Percentiles rank a stretch among this genome's conserved stretches.
phyloP scores from a whole-genome alignment of 2,888 invertebrate species.

The Parnassius orleans region DNA sequence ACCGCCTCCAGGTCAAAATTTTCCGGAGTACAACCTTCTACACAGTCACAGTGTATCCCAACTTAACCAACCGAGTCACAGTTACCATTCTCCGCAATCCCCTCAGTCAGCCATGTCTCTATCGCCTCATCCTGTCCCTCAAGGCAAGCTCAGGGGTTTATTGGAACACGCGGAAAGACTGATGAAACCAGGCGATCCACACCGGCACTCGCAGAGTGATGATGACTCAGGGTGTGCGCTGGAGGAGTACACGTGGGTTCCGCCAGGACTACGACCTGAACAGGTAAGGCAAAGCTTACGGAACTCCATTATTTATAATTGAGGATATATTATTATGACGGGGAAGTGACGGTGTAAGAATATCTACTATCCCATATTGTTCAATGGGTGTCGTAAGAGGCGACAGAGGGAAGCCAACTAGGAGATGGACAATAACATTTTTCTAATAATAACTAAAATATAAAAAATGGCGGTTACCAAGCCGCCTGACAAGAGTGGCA shows the following conservation, averaged over 20 bases:
- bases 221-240: slow-evolving; percentile 98
- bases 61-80: slow-evolving; percentile 54
- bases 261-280: slow-evolving; percentile 96
- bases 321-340: too few relatives aligned
- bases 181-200: slow-evolving; percentile 86
- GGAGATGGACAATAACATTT: too few relatives aligned
- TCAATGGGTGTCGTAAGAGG: too few relatives aligned
- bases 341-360: too few relatives aligned
- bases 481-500: too few relatives aligned
- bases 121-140: slow-evolving; percentile 66
- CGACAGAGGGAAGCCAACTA: too few relatives aligned
- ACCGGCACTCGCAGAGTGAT: slow-evolving; percentile 95
- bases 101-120: slow-evolving; percentile 73
- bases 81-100: slow-evolving; percentile 64
- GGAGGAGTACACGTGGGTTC: slow-evolving; percentile 99
- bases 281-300: slow-evolving; percentile 84
- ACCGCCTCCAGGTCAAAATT: slow-evolving; percentile 44
- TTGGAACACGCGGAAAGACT: slow-evolving; percentile 80
- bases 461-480: too few relatives aligned
- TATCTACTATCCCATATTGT: too few relatives aligned
- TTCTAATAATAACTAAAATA: too few relatives aligned
- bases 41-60: slow-evolving; percentile 62
- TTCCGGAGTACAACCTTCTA: slow-evolving; percentile 55
- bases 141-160: slow-evolving; percentile 70
- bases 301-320: too few relatives aligned